These are phyloP conservation scores for Brachypteracias leptosomus DNA, from an alignment of 2,113 vertebrate genomes.

Conservation along the genomic window DNA sequence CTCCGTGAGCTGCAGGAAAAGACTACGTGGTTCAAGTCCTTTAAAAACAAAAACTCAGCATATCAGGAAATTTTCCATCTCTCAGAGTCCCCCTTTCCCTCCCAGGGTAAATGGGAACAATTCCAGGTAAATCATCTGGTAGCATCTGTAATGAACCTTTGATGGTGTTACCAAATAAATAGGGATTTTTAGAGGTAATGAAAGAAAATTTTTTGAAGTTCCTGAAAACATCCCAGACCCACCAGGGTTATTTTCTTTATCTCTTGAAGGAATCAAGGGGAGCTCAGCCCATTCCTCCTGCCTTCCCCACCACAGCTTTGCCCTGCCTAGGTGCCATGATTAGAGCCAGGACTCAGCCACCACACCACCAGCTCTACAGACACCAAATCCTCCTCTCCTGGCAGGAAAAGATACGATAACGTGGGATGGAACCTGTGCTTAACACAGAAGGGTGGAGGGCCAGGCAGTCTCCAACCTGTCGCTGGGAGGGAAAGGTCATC, in stretches of 20 bases:
- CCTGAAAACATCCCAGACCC: not conserved
- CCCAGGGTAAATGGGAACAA: not conserved
- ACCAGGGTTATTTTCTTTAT: not conserved
- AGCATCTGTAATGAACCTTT: not conserved
- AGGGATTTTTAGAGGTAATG: not conserved
- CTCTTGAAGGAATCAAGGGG: not conserved
- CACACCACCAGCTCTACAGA: not conserved
- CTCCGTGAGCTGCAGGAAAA: not conserved
- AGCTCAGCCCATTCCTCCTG: not conserved
- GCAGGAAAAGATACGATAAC: not conserved
- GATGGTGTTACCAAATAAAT: not conserved
- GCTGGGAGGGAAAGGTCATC: constrained; percentile 14
- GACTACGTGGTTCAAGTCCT: not conserved
- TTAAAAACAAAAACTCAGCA: not conserved
- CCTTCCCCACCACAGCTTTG: not conserved
- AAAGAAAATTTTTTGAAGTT: not conserved
- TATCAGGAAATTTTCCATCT: not conserved
- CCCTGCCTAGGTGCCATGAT: accelerated
- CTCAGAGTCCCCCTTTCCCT: not conserved
- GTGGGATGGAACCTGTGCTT: not conserved
- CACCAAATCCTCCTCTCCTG: not conserved
- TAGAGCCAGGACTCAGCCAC: not conserved
- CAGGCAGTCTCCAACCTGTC: constrained; percentile 22
- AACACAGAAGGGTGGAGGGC: not conserved
- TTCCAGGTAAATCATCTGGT: not conserved